Percentiles rank a stretch among this genome's conserved stretches.
phyloP scores from a whole-genome alignment of 1,140 invertebrate genomes.

The Drosophila rufa region DNA sequence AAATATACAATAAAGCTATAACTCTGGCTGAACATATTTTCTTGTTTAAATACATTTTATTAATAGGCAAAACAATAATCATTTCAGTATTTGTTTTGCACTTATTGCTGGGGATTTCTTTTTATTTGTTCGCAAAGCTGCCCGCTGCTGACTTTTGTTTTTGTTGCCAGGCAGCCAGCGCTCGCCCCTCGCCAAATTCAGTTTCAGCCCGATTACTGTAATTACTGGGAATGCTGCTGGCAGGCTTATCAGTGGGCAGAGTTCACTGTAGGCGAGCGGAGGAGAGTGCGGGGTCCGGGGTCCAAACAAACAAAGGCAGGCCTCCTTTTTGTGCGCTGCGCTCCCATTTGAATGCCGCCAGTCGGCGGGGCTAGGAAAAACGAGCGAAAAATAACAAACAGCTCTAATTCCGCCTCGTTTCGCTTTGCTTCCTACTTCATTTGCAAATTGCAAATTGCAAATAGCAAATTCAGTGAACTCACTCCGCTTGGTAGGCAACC shows the following conservation, averaged over 20 bases:
- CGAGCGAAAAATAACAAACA: constrained; percentile 11
- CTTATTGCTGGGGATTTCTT: background rate
- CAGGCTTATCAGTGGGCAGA: constrained; percentile 56
- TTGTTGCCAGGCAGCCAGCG: constrained; percentile 50
- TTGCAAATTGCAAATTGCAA: constrained; percentile 43
- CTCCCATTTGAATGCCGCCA: constrained; percentile 23
- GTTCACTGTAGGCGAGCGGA: constrained; percentile 18
- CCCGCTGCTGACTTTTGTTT: constrained; percentile 14
- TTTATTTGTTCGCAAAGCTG: background rate
- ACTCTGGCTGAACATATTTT: background rate
- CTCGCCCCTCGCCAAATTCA: constrained; percentile 5
- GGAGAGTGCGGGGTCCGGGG: background rate
- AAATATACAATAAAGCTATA: background rate
- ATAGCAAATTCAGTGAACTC: constrained; percentile 37
- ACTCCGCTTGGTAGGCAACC: constrained; percentile 32
- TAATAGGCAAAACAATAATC: background rate
- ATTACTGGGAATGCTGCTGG: constrained; percentile 11
- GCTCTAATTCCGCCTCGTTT: constrained; percentile 26
- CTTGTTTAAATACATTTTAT: background rate
- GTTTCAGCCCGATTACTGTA: constrained; percentile 21
- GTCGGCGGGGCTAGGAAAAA: constrained; percentile 6
- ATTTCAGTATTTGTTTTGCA: background rate
- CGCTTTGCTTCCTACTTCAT: constrained; percentile 30
- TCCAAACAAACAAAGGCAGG: constrained; percentile 47
- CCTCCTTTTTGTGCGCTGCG: constrained; percentile 59